phyloP scores from a whole-genome alignment of 2,113 vertebrate genomes.

The Cryptomyrus ogoouensis region DNA sequence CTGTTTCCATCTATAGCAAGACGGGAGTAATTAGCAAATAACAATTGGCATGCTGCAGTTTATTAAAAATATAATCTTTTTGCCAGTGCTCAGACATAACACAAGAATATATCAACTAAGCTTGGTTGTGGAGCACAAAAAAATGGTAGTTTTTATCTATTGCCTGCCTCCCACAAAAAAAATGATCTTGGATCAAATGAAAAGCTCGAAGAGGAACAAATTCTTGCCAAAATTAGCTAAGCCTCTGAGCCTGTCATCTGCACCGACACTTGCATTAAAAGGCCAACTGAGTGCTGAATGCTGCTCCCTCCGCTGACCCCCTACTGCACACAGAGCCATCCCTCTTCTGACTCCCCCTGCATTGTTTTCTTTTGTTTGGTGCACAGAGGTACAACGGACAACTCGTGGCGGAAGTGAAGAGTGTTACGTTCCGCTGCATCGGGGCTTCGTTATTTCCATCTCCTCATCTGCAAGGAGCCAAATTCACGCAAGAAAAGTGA shows the following conservation, averaged over 20 bases:
- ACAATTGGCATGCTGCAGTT: conserved; percentile 52
- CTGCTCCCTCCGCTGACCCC: conserved; percentile 31
- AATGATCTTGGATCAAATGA: conserved; percentile 63
- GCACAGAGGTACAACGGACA: not conserved
- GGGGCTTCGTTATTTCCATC: not conserved
- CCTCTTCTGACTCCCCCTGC: not conserved
- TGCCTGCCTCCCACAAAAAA: conserved; percentile 46
- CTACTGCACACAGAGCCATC: conserved; percentile 20
- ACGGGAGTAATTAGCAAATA: conserved; percentile 61
- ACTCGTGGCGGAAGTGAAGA: not conserved
- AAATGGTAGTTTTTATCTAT: conserved; percentile 49
- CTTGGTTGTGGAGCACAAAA: conserved; percentile 25
- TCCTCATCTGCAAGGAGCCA: conserved; percentile 14
- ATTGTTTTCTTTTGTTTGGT: not conserved
- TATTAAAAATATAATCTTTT: conserved; percentile 23
- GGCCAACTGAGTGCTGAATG: conserved; percentile 39
- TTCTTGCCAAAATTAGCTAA: conserved; percentile 69
- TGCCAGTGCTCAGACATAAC: conserved; percentile 30
- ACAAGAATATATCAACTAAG: conserved; percentile 35
- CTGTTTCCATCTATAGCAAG: conserved; percentile 40
- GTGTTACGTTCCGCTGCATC: not conserved
- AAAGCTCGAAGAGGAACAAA: conserved; percentile 54
- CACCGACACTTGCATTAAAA: conserved; percentile 57
- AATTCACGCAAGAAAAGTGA: conserved; percentile 32
- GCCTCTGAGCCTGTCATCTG: conserved; percentile 65